Base-by-base conservation (phyloP, 2,888 invertebrate genomes). In the Girardia tigrina region DNA sequence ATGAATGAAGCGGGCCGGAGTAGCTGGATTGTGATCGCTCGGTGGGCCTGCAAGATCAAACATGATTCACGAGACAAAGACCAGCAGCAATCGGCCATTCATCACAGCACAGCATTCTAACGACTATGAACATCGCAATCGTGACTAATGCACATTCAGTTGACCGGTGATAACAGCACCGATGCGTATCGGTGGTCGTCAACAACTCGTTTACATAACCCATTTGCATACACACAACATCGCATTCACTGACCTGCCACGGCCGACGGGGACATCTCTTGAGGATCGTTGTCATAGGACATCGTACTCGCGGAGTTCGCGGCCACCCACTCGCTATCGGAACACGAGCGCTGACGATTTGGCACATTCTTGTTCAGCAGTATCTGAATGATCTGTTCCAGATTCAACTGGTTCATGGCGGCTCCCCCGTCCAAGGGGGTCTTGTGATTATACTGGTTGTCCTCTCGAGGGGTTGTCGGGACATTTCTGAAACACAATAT, bases 291-390 rank as follows among this genome's bases (percentile, higher is more conserved):
- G 2, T 56, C 56, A 56, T 56, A 56, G 6, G 56, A 56, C 56
- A 56, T 23, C 6, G 56, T 56, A 23, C 56, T 56, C 6, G 20
- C 23, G 2, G 56, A 56, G n/a, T 56, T 56, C 8, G 8, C 56
- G 4, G 56, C 56, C 56, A 56, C n/a, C 56, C 56, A 56, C 56
- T 56, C 56, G 56, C 56, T 56, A n/a, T 56, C 56, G n/a, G 56
- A 56, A 56, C 56, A 12, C 2, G 56, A 56, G 23, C 56, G 56
- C n/a, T 56, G 56, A 20, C 56, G 4, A n/a, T 56, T n/a, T 12
- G 56, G n/a, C n/a, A 4, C 56, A 16, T 16, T 36, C 16, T 36
- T 36, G 36, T 36, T 36, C n/a, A 4, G n/a, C 23, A 56, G 4
- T n/a, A 56, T 56, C 23, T 56, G 56, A 8, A 56, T 56, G 56